Evolutionary conservation across 1,140 invertebrate species (phyloP), one percentile per base, ranked within the genome.

Genomic region (Nephotettix cincticeps): DNA sequence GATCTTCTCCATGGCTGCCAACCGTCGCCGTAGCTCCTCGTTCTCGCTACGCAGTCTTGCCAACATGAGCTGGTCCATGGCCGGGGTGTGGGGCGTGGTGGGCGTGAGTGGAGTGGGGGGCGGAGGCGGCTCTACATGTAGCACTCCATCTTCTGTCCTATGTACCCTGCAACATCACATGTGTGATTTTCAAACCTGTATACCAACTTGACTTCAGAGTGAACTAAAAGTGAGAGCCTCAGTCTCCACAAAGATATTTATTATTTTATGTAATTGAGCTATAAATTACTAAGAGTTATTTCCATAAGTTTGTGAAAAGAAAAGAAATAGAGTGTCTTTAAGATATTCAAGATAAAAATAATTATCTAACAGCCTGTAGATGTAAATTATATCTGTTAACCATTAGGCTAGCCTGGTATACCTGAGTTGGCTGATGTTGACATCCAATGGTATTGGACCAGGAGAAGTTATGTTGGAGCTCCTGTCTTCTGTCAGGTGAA

Each of bases 381-480:
- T n/a, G n/a, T n/a, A n/a, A n/a, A n/a, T n/a, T n/a, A n/a, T n/a
- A n/a, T n/a, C n/a, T n/a, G n/a, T n/a, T n/a, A n/a, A n/a, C n/a
- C n/a, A n/a, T n/a, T n/a, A n/a, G n/a, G n/a, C n/a, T n/a, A n/a
- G n/a, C n/a, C n/a, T n/a, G n/a, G n/a, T n/a, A n/a, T 36, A 36
- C 21, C 84, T 85, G 40, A 96, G 81, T 27, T 87, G 85, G 96
- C 87, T 71, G 85, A 86, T 40, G 23, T 61, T 61, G 23, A 95
- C 75, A 83, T 93, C 88, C n/a, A 94, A 84, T 0, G 94, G 93
- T 58, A 92, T 83, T 1, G 91, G 88, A 0, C 91, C 90, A 4
- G 92, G 91, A 1, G 91, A 92, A n/a, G 91, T 92, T 75, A 93
- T 91, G 76, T 92, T 93, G 32, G 86, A 66, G 88, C 1, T 90